Percentiles rank a stretch among this genome's conserved stretches.
These are phyloP conservation scores for Apus apus DNA, from an alignment of 2,113 vertebrate genomes.

Conservation along the genomic window DNA sequence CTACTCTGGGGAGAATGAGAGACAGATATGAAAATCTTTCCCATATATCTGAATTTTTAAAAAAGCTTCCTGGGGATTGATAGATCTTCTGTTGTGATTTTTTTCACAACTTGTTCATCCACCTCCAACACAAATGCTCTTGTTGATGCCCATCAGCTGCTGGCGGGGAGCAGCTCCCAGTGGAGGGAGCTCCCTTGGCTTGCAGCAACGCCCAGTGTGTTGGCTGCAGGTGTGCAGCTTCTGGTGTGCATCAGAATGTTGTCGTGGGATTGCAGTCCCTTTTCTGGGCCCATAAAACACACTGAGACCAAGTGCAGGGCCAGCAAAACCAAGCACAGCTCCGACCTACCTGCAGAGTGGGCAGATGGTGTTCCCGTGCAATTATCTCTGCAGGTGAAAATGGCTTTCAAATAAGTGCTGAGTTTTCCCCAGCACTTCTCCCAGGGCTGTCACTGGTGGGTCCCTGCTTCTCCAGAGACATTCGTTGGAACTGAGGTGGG, in stretches of 20 bases:
- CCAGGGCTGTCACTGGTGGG: background rate
- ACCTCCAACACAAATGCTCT: background rate
- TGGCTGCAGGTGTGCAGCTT: background rate
- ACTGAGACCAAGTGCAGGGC: background rate
- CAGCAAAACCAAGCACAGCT: background rate
- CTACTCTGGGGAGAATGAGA: background rate
- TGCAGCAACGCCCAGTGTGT: accelerated
- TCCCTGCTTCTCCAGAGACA: background rate
- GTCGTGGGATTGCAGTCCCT: background rate
- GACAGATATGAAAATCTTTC: background rate
- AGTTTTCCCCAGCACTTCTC: background rate
- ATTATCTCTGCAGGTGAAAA: background rate
- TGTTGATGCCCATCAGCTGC: background rate
- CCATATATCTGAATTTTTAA: background rate
- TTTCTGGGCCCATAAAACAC: background rate
- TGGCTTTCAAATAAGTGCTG: accelerated
- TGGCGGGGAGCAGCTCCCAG: background rate
- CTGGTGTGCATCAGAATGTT: accelerated
- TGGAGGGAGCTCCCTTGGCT: accelerated
- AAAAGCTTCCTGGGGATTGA: background rate
- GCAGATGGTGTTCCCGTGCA: too few species aligned
- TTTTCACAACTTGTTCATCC: background rate
- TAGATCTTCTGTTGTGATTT: background rate
- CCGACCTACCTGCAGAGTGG: background rate
- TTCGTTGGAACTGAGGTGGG: background rate